Evolutionary conservation across 2,797 vertebrate genomes (phyloP).

Genomic region (Crenichthys baileyi): DNA sequence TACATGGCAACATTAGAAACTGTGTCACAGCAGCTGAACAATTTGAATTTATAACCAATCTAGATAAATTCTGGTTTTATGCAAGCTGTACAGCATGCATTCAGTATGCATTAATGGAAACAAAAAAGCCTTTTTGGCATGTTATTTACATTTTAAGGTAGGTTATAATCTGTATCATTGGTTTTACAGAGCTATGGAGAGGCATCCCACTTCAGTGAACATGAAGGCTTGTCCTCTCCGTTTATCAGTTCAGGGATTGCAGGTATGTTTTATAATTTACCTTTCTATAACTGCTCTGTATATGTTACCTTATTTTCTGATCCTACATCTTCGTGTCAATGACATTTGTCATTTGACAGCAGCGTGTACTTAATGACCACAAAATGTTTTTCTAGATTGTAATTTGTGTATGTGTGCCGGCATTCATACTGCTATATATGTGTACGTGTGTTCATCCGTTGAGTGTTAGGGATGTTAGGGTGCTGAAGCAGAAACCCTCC

Average conservation of each 20-base stretch:
- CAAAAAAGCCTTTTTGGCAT: background rate
- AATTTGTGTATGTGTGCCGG: slow-evolving; percentile 44
- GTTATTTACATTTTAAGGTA: background rate
- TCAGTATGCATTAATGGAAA: background rate
- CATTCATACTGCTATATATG: background rate
- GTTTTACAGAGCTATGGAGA: slow-evolving; percentile 87
- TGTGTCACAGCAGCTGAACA: background rate
- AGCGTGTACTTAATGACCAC: slow-evolving; percentile 41
- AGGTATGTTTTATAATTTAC: slow-evolving; percentile 78
- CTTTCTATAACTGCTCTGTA: background rate
- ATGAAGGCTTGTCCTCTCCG: slow-evolving; percentile 87
- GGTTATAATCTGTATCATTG: slow-evolving; percentile 6
- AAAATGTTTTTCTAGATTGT: slow-evolving; percentile 59
- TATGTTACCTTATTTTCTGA: background rate
- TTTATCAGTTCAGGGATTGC: slow-evolving; percentile 93
- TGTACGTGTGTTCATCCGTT: slow-evolving; percentile 58
- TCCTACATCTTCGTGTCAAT: background rate
- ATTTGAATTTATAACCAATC: background rate
- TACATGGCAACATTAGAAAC: background rate
- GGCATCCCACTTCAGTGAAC: slow-evolving; percentile 89
- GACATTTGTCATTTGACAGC: background rate
- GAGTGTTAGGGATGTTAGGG: slow-evolving; percentile 75
- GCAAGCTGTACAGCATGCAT: background rate
- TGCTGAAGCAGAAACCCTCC: slow-evolving; percentile 78
- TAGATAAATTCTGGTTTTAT: background rate